Conservation (phyloP, 2,113 vertebrate genomes). For the Lophura nycthemera region DNA sequence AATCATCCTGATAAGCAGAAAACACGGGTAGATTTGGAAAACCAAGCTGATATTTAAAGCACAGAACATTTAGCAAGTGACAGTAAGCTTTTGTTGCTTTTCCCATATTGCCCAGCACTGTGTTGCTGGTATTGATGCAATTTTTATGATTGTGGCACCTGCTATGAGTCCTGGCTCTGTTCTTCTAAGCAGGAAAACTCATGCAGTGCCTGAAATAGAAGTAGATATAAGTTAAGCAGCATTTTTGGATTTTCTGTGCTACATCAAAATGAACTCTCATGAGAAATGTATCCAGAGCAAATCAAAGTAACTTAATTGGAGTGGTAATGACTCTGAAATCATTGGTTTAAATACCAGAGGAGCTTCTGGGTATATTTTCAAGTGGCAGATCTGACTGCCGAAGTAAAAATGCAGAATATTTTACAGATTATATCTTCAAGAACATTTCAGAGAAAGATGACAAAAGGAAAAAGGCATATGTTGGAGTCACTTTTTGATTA, state of each 20-base stretch:
- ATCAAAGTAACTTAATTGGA: not conserved
- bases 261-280: not conserved
- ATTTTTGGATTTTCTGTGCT: not conserved
- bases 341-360: not conserved
- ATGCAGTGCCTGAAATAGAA: not conserved
- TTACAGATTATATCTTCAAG: not conserved
- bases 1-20: not conserved
- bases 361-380: not conserved
- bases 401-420: rapidly evolving
- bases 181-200: not conserved
- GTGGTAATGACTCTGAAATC: not conserved
- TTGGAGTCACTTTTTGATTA: not conserved
- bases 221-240: not conserved
- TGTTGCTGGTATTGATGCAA: not conserved
- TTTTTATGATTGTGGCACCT: not conserved
- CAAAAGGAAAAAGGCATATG: not conserved
- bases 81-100: not conserved
- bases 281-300: not conserved
- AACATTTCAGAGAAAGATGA: not conserved
- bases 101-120: too few species aligned
- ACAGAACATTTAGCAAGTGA: not conserved
- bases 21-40: not conserved
- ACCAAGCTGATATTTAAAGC: not conserved
- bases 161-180: not conserved
- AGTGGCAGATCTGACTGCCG: not conserved